Base-by-base conservation (phyloP, 2,888 invertebrate genomes). In the Branchipolynoe longqiensis region DNA sequence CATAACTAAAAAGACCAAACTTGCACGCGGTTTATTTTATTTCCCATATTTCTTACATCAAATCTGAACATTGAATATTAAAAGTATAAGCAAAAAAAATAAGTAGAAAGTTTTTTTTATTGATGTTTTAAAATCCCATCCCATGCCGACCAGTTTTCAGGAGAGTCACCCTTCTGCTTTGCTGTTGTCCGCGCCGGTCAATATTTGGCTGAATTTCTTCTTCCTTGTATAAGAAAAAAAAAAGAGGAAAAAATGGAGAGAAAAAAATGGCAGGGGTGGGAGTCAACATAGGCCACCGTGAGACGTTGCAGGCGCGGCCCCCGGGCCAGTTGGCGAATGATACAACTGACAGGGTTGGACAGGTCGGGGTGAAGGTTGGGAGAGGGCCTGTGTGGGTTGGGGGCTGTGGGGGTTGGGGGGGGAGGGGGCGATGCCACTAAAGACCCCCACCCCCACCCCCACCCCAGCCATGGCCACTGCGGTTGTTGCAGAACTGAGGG, bases 311-410 rank as follows among this genome's bases (percentile, higher is more conserved):
- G 78, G 78, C 78, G 33, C 33, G 25, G 78, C 48, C 78, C 78
- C 14, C 78, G 31, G 48, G 78, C 78, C 41, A 78, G 78, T 54
- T 48, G 78, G 78, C 48, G 78, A 78, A 78, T 78, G 78, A 78
- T 78, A 78, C 78, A 78, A 78, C 78, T 78, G 78, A 78, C 78
- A 78, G 78, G 78, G 78, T 78, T 78, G 78, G 78, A 78, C 41
- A 54, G 78, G 78, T 78, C 78, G 78, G 41, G 41, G 78, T 48
- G 28, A n/a, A 78, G 78, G 78, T 41, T 78, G 41, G 78, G 78
- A 78, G 28, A 54, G 78, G 78, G 41, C 78, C 48, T 25, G 41
- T 41, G n/a, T 22, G 33, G 54, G 78, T 41, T 48, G 78, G 54
- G 18, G 78, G 78, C 78, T 48, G 41, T 25, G 41, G 78, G 78